Evolutionary conservation across 1,140 invertebrate species (phyloP), one percentile per base, ranked within the genome.

Genomic region (Drosophila punjabiensis): DNA sequence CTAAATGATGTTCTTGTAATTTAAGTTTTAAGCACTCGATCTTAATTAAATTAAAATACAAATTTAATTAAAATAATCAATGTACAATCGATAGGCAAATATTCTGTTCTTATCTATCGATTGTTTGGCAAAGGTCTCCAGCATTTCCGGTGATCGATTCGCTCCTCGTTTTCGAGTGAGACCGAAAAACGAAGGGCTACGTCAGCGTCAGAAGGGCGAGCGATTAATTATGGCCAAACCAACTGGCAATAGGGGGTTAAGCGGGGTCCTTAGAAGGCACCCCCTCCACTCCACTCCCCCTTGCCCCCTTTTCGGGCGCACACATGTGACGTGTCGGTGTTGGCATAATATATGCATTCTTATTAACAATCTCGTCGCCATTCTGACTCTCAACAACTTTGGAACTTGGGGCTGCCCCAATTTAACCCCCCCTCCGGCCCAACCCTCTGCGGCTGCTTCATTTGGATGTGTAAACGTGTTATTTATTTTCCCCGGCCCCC

Each of bases 381-480:
- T 61, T 71, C 62, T 79, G 70, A 69, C 71, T 73, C 80, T 80
- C 80, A 69, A 74, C 84, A 87, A 80, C 84, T 87, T 79, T 60
- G 68, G 68, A 73, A 60, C 50, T 32, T 30, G 18, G 32, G 18
- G 10, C 65, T 18, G 28, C 20, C 68, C 68, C 37, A n/a, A 43
- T 43, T 69, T 63, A 37, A 50, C 64, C 24, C 32, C 30, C 60
- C 4, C 8, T 14, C 14, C n/a, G 1, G 9, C 18, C 24, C 48
- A 33, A 18, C 30, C 39, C 55, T 47, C 43, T 70, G 56, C n/a
- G 76, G 64, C 75, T 56, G 85, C 85, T 87, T 87, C 84, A 88
- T 87, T 88, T 87, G 84, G 84, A 87, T 89, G 84, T 89, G 85
- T 85, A 90, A 89, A 89, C 81, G 85, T 89, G 86, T 89, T 89